Evolutionary conservation across 2,888 invertebrate species (phyloP).

Genomic region (Hedya salicella): DNA sequence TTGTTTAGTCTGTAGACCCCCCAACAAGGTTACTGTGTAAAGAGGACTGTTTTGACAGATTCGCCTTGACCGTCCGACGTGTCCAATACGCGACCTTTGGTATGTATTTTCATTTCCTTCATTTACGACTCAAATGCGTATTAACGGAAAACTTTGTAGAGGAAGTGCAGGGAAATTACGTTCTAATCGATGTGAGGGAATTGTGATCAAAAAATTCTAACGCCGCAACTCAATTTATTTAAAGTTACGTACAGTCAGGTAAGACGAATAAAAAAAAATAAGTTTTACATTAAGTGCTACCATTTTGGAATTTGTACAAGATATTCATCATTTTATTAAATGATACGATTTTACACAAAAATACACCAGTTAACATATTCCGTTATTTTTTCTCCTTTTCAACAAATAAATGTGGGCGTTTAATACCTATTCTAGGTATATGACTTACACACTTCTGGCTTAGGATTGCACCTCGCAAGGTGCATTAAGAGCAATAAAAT

Average conservation of each 20-base stretch:
- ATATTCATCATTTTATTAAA: no score
- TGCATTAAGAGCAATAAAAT: slow-evolving; percentile 38
- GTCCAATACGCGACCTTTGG: slow-evolving; percentile 66
- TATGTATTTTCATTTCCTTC: slow-evolving; percentile 52
- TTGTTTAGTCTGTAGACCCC: slow-evolving; percentile 49
- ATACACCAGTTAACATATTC: no score
- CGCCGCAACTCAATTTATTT: not conserved
- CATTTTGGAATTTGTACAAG: no score
- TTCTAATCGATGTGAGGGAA: slow-evolving; percentile 9
- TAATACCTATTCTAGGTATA: not conserved
- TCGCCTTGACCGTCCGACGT: slow-evolving; percentile 65
- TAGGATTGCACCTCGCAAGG: slow-evolving; percentile 17
- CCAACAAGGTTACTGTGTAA: slow-evolving; percentile 41
- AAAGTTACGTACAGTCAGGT: no score
- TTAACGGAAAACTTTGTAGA: slow-evolving; percentile 26
- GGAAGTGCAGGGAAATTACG: slow-evolving; percentile 21
- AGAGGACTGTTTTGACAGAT: slow-evolving; percentile 58
- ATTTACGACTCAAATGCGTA: slow-evolving; percentile 35
- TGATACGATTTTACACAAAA: no score
- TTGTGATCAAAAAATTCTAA: not conserved
- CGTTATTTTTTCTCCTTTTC: not conserved
- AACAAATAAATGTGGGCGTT: not conserved
- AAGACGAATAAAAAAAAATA: no score
- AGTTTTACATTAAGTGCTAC: no score
- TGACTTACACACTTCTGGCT: not conserved